These are phyloP conservation scores for Imbricaverruca yamaguchii DNA, from an alignment of 2,888 invertebrate genomes.

Conservation along the genomic window DNA sequence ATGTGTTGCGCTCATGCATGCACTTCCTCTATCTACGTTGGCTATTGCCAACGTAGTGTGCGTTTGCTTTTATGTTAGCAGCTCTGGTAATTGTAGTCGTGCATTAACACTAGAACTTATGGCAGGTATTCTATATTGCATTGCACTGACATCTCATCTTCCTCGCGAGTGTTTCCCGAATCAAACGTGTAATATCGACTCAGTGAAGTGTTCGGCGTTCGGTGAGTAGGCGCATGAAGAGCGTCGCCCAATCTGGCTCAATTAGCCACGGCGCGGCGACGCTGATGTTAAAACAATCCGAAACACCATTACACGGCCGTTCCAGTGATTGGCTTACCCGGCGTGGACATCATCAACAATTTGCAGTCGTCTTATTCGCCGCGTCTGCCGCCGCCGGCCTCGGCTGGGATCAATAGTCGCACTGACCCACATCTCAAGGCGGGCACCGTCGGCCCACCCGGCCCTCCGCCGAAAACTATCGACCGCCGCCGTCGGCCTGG, in stretches of 20 bases:
- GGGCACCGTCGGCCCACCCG: neutral
- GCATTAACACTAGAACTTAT: no score
- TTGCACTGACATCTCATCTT: no score
- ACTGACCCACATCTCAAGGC: neutral
- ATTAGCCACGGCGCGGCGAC: neutral
- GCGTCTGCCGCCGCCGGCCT: neutral
- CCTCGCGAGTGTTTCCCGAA: no score
- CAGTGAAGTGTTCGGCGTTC: no score
- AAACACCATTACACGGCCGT: neutral
- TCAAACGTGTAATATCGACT: no score
- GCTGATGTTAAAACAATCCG: neutral
- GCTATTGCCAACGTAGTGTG: no score
- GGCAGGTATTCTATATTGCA: no score
- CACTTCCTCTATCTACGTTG: no score
- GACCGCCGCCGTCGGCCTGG: neutral
- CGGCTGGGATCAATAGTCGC: neutral
- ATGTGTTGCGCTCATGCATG: no score
- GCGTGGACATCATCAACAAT: neutral
- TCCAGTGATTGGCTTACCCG: neutral
- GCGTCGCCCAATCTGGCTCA: neutral
- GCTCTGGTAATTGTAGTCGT: no score
- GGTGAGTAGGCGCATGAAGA: no score
- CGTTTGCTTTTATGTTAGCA: no score
- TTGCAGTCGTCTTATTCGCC: neutral
- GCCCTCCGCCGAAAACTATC: slow-evolving; percentile 16